A percentile compares a stretch with the other conserved stretches of the same genome.
phyloP scores from a whole-genome alignment of 2,888 invertebrate species.

The Macrophya annulata region DNA sequence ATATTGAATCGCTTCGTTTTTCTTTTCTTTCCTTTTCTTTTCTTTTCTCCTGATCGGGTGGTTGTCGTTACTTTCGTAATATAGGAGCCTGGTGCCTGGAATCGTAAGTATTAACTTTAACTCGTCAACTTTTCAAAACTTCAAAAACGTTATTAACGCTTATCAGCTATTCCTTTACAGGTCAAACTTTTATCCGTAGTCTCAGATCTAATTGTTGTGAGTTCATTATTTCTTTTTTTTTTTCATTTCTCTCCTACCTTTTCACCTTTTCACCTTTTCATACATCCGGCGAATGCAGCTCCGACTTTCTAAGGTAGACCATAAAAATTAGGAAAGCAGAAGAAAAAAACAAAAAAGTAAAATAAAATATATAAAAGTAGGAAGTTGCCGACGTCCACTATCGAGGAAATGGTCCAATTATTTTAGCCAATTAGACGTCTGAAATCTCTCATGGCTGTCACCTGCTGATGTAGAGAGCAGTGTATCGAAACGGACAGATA shows the following conservation, averaged over 20 bases:
- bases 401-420: constrained; percentile 62
- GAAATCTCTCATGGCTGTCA: constrained; percentile 58
- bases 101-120: constrained; percentile 51
- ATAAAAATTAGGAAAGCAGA: not conserved
- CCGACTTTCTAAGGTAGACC: not conserved
- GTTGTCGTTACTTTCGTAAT: constrained; percentile 52
- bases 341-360: not conserved
- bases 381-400: constrained; percentile 35
- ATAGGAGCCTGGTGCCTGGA: constrained; percentile 45
- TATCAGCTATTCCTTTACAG: constrained; percentile 19
- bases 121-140: constrained; percentile 48
- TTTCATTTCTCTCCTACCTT: too few species aligned
- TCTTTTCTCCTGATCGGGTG: constrained; percentile 46
- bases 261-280: not conserved
- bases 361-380: not conserved
- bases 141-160: constrained; percentile 42
- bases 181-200: not conserved
- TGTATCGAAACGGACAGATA: not conserved
- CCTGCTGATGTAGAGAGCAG: constrained; percentile 46
- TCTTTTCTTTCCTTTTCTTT: not conserved
- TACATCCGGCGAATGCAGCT: not conserved
- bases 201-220: not conserved
- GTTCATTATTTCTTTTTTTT: not conserved
- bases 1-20: constrained; percentile 42
- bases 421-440: constrained; percentile 63